These are phyloP conservation scores for Castor canadensis DNA, from an alignment of 2,113 vertebrate species.

Conservation along the genomic window DNA sequence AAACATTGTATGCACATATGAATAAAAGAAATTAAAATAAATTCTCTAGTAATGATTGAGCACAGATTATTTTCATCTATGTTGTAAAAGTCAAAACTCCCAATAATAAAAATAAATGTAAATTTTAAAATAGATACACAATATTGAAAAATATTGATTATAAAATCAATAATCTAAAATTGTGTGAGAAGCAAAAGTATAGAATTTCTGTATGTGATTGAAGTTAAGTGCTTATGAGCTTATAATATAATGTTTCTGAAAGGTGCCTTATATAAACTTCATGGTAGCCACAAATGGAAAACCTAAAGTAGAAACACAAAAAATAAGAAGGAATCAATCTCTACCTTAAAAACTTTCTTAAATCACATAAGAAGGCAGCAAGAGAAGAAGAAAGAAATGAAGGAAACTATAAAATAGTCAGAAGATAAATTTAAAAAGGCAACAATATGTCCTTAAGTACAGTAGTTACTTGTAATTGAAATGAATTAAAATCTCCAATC, in stretches of 20 bases:
- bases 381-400: not conserved
- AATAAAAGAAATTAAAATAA: too few species aligned
- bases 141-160: too few species aligned
- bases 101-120: not conserved
- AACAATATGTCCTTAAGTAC: not conserved
- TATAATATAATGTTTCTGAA: not conserved
- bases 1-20: too few species aligned
- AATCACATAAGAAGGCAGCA: not conserved
- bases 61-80: not conserved
- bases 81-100: not conserved
- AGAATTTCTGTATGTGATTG: not conserved
- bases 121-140: too few species aligned
- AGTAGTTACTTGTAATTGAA: not conserved
- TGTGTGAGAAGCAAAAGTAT: not conserved
- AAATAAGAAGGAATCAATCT: not conserved
- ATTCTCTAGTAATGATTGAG: not conserved
- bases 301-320: not conserved
- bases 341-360: not conserved
- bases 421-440: not conserved
- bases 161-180: not conserved
- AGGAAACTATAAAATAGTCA: not conserved
- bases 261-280: not conserved
- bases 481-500: not conserved
- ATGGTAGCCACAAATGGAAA: not conserved
- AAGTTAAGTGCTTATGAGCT: not conserved